These are phyloP conservation scores for Atherinosoma microstoma DNA, from an alignment of 2,797 vertebrate species.

Conservation along the genomic window DNA sequence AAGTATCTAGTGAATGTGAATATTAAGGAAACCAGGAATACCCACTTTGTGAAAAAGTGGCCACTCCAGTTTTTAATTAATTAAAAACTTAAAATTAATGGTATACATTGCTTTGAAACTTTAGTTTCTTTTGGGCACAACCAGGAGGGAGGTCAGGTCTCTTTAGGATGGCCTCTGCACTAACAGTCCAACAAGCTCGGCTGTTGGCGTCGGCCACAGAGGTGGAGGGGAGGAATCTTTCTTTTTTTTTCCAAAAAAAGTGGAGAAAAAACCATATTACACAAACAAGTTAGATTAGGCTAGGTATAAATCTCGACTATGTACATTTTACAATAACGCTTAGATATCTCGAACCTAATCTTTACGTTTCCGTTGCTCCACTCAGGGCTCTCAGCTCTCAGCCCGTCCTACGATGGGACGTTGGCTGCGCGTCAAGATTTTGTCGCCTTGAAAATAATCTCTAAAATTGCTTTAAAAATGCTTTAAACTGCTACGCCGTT, in stretches of 20 bases:
- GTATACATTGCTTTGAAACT: background rate
- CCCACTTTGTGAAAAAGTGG: background rate
- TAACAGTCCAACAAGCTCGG: background rate
- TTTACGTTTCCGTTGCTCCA: background rate
- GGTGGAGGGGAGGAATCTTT: background rate
- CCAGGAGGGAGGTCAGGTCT: background rate
- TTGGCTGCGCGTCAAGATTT: constrained; percentile 7
- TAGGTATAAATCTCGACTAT: background rate
- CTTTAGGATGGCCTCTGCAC: constrained; percentile 4
- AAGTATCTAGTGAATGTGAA: background rate
- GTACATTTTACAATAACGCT: background rate
- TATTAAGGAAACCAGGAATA: background rate
- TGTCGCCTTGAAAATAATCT: background rate
- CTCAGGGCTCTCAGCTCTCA: background rate
- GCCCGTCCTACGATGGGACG: background rate
- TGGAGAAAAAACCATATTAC: too few species aligned
- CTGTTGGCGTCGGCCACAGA: background rate
- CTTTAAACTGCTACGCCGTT: background rate
- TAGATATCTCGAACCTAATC: background rate
- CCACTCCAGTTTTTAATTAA: background rate
- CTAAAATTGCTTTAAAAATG: background rate
- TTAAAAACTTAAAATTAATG: background rate
- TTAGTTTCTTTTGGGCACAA: background rate
- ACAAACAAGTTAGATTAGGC: background rate
- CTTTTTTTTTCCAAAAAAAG: too few species aligned